A percentile compares a stretch with the other conserved stretches of the same genome.
Conservation (phyloP, 2,113 vertebrate species). For the Chaenogobius annularis region DNA sequence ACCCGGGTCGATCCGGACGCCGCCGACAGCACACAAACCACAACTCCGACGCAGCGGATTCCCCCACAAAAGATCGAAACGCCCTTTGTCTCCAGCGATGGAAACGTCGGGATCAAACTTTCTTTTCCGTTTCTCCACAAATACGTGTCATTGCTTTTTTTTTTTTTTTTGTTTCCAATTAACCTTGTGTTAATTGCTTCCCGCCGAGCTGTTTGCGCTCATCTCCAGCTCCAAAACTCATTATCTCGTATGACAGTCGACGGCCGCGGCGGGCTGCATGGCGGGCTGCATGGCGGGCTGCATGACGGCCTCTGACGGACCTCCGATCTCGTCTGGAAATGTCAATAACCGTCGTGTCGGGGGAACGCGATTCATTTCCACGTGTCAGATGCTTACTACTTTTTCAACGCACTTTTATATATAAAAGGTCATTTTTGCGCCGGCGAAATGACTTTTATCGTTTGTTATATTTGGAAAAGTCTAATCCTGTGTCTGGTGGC, state of each 20-base stretch:
- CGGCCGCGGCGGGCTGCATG: too few species aligned
- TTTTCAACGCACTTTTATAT: not conserved
- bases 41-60: not conserved
- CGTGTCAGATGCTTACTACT: not conserved
- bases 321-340: not conserved
- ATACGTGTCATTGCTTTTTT: conserved; percentile 35
- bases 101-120: conserved; percentile 3
- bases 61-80: not conserved
- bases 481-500: too few species aligned
- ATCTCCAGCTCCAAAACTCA: conserved; percentile 30
- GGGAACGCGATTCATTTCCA: not conserved
- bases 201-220: conserved; percentile 27
- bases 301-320: not conserved
- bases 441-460: not conserved
- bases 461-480: too few species aligned
- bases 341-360: not conserved
- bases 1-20: not conserved
- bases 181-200: conserved; percentile 61
- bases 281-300: too few species aligned
- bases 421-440: not conserved
- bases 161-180: conserved; percentile 51
- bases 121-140: conserved; percentile 27
- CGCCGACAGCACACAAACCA: conserved; percentile 17
- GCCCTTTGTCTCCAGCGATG: conserved; percentile 24
- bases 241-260: conserved; percentile 35